Evolutionary conservation across 2,113 vertebrate genomes (phyloP).

Genomic region (Cephalopterus ornatus): DNA sequence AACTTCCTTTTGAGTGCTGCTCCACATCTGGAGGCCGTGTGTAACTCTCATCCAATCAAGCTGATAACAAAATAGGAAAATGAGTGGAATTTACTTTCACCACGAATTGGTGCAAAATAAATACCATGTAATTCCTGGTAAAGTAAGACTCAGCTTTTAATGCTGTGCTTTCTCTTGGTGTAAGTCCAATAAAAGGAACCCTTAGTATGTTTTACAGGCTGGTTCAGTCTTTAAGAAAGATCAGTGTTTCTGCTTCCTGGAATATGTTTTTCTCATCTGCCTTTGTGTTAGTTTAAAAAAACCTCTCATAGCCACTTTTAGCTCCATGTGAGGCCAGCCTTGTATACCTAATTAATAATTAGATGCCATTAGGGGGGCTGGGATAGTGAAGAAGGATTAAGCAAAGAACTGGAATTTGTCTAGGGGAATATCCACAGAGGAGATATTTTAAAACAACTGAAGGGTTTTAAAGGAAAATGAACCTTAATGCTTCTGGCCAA

Average conservation of each 20-base stretch:
- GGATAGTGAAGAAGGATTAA: not conserved
- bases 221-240: not conserved
- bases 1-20: not conserved
- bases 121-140: not conserved
- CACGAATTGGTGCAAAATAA: not conserved
- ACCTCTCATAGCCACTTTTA: not conserved
- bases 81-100: slow-evolving; percentile 8
- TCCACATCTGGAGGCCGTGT: slow-evolving; percentile 25
- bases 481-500: not conserved
- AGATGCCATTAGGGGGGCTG: not conserved
- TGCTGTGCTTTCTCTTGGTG: not conserved
- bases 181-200: not conserved
- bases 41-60: slow-evolving; percentile 18
- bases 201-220: not conserved
- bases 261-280: not conserved
- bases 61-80: slow-evolving; percentile 21
- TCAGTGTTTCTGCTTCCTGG: not conserved
- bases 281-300: not conserved
- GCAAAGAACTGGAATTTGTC: not conserved
- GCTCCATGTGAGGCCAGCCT: not conserved
- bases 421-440: not conserved
- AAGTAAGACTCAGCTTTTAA: not conserved
- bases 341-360: not conserved
- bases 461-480: not conserved
- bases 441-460: not conserved